These are phyloP conservation scores for Diorhabda carinulata DNA, from an alignment of 1,140 invertebrate genomes.

Conservation along the genomic window DNA sequence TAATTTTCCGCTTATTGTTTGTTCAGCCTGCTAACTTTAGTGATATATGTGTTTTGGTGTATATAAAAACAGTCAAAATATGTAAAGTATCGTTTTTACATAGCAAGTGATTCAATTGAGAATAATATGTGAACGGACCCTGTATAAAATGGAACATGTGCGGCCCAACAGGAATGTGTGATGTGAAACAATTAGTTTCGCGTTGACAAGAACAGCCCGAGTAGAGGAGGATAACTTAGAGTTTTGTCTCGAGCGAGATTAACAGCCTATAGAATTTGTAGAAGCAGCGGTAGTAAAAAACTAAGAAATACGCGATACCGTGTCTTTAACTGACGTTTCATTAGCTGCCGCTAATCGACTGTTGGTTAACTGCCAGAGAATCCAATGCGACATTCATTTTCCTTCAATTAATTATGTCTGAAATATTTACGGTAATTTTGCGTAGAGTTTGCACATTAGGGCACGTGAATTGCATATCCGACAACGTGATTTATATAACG, in stretches of 20 bases:
- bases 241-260: neutral
- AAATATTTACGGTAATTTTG: neutral
- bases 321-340: constrained; percentile 1
- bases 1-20: too few species aligned
- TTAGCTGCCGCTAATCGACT: constrained; percentile 2
- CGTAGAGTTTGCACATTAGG: neutral
- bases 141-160: neutral
- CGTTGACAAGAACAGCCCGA: neutral
- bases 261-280: constrained; percentile 2
- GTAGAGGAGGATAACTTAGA: neutral
- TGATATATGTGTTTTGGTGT: too few species aligned
- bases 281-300: neutral
- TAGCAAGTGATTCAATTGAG: too few species aligned
- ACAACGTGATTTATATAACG: too few species aligned
- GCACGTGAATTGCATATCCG: neutral
- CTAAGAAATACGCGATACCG: neutral
- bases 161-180: neutral
- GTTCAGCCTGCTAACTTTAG: too few species aligned
- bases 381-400: neutral
- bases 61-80: too few species aligned
- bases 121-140: too few species aligned
- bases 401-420: constrained; percentile 2
- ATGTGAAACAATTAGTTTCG: constrained; percentile 1
- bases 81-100: too few species aligned
- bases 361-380: constrained; percentile 6